phyloP scores from a whole-genome alignment of 2,888 invertebrate species.

The Nomada fucata region DNA sequence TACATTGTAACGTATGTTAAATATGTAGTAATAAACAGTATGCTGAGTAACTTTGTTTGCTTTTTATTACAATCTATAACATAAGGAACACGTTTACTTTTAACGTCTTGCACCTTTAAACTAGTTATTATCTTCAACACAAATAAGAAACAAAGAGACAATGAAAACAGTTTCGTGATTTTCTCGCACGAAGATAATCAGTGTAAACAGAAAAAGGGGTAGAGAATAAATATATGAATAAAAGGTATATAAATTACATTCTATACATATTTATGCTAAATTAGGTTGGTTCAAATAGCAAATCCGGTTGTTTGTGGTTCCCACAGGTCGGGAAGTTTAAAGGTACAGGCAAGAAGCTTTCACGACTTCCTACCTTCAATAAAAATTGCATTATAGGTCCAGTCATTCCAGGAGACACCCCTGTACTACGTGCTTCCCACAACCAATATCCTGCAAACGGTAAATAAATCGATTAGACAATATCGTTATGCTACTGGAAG shows the following conservation, averaged over 20 bases:
- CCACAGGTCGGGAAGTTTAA: constrained; percentile 77
- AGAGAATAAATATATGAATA: constrained; percentile 13
- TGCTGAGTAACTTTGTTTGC: too few relatives aligned
- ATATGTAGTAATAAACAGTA: too few relatives aligned
- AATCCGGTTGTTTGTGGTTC: constrained; percentile 73
- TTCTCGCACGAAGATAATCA: not conserved
- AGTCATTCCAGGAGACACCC: constrained; percentile 55
- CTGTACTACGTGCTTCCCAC: constrained; percentile 76
- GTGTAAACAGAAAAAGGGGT: not conserved
- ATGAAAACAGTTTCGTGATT: not conserved
- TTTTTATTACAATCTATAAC: too few relatives aligned
- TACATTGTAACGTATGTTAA: too few relatives aligned
- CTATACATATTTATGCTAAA: not conserved
- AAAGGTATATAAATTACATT: constrained; percentile 8
- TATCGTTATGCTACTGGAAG: not conserved
- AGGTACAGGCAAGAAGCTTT: constrained; percentile 74
- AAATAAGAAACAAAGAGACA: not conserved
- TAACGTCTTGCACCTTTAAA: constrained; percentile 24
- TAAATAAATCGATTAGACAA: not conserved
- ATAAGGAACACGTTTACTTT: constrained; percentile 5
- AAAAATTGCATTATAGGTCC: constrained; percentile 76
- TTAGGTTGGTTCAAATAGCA: constrained; percentile 70
- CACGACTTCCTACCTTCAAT: constrained; percentile 72
- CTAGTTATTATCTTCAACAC: too few relatives aligned
- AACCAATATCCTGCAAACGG: constrained; percentile 74